These are phyloP conservation scores for Busseola fusca DNA, from an alignment of 2,888 invertebrate genomes.

Conservation along the genomic window DNA sequence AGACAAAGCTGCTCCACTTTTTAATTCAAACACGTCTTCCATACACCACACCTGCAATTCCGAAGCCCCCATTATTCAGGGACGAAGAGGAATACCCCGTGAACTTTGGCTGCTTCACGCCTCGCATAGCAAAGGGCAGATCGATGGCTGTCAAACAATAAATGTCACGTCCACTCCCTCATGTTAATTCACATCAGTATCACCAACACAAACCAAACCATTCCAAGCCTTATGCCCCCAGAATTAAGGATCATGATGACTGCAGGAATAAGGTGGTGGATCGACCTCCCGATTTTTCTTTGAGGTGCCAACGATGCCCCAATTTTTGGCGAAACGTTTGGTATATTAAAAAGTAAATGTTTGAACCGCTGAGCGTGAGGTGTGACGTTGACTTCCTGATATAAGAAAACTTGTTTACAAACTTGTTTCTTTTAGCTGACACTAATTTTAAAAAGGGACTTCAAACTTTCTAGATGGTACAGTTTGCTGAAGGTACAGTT, in stretches of 20 bases:
- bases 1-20: constrained; percentile 59
- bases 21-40: constrained; percentile 61
- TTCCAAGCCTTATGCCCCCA: constrained; percentile 51
- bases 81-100: constrained; percentile 67
- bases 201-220: constrained; percentile 41
- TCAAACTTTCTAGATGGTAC: background rate
- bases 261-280: constrained; percentile 61
- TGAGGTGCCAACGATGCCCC: constrained; percentile 86
- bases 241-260: constrained; percentile 56
- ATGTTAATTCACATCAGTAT: constrained; percentile 74
- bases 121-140: constrained; percentile 87
- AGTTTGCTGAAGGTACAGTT: background rate
- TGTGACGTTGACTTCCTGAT: constrained; percentile 57
- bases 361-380: constrained; percentile 58
- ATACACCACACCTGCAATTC: constrained; percentile 64
- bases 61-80: constrained; percentile 62
- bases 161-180: constrained; percentile 89
- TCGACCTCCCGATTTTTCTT: constrained; percentile 80
- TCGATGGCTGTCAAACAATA: constrained; percentile 89
- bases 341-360: constrained; percentile 76
- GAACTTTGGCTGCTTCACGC: constrained; percentile 84
- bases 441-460: background rate
- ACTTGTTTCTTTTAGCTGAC: background rate
- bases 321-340: constrained; percentile 81
- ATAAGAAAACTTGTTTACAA: constrained; percentile 19